Percentiles rank a stretch among this genome's conserved stretches.
Conservation (phyloP, 2,888 invertebrate species). For the Elmis aenea region DNA sequence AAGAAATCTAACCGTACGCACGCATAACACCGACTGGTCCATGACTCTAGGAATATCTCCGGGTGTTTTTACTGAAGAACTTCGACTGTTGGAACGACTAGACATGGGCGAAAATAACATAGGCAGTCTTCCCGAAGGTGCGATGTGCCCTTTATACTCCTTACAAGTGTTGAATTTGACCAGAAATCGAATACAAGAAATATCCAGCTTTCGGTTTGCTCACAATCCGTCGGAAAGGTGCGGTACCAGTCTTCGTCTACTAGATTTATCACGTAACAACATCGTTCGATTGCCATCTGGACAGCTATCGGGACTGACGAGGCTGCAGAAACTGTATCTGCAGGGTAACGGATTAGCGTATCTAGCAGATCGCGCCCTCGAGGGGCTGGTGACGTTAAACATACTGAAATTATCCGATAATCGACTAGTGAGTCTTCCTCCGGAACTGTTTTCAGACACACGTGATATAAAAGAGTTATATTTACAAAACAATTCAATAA, state of each 20-base stretch:
- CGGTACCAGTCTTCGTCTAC: conserved; percentile 61
- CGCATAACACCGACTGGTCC: conserved; percentile 81
- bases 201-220: conserved; percentile 67
- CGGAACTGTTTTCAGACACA: conserved; percentile 74
- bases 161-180: conserved; percentile 74
- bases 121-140: conserved; percentile 71
- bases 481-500: conserved; percentile 75
- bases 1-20: conserved; percentile 72
- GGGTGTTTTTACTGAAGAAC: conserved; percentile 69
- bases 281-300: conserved; percentile 69
- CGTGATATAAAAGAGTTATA: conserved; percentile 75
- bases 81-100: conserved; percentile 65
- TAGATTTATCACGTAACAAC: conserved; percentile 75
- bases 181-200: conserved; percentile 70
- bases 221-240: conserved; percentile 61
- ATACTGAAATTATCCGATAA: conserved; percentile 77
- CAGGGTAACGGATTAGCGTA: conserved; percentile 72
- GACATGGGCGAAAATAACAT: conserved; percentile 78
- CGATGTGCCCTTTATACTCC: conserved; percentile 69
- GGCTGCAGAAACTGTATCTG: conserved; percentile 68
- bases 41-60: conserved; percentile 72
- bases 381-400: conserved; percentile 67
- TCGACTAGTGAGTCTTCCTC: conserved; percentile 72
- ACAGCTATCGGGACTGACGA: conserved; percentile 64
- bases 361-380: conserved; percentile 72